Evolutionary conservation across 2,113 vertebrate genomes (phyloP), one percentile per base, ranked within the genome.

Genomic region (Platysternon megacephalum): DNA sequence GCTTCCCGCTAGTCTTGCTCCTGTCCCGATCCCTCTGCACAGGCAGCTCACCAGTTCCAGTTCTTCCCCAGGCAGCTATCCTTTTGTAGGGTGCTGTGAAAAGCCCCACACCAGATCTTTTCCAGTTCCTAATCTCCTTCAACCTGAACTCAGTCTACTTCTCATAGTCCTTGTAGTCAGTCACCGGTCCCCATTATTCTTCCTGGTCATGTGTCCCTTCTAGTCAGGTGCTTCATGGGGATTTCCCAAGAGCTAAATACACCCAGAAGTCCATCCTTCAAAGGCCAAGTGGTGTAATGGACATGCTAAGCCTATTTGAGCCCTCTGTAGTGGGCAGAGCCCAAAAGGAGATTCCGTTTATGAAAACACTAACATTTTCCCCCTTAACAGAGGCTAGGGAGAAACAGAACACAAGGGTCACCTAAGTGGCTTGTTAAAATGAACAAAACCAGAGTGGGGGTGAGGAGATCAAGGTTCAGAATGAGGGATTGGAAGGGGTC

Each of bases 201-300:
- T 89, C 81, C 49, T 55, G 56, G 22, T 87, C 88, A 3, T 2
- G 4, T 83, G 82, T 79, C 56, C 28, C 56, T 84, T 83, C 87
- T 56, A 76, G 16, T 39, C 35, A 88, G 39, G 28, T 86, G 24
- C 85, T 93, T 90, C 29, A 48, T 6, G 42, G 89, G 79, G 58
- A 48, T 87, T 94, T 61, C 29, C 3, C 35, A 90, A 79, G 79
- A 90, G 76, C 49, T 61, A 79, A 93, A 76, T 8, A 51, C 4
- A 80, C 53, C 13, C 76, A 82, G 79, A n/a, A n/a, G 11, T 61
- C 28, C 12, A 29, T 61, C 28, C 56, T 61, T 29, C 32, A 61
- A 89, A 87, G 91, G 9, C 35, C 29, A 87, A 90, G 21, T 44
- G 87, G 29, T 16, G 87, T 87, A 93, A 51, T 46, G 79, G 84